Conservation (phyloP, 2,113 vertebrate genomes). For the Melospiza georgiana region DNA sequence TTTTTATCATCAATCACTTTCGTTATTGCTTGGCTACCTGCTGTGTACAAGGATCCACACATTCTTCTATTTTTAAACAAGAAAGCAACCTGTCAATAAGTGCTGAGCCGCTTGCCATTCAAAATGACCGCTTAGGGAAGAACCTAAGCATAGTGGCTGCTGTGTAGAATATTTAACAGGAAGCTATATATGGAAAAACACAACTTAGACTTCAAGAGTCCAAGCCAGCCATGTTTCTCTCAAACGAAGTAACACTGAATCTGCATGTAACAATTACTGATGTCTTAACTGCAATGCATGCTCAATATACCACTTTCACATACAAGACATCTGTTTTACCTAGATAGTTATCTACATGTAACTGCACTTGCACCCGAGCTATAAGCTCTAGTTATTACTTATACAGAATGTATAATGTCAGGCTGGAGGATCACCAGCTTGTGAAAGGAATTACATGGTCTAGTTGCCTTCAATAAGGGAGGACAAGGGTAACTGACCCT, state of each 20-base stretch:
- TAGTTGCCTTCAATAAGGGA: not conserved
- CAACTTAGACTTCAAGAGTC: not conserved
- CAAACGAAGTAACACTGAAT: not conserved
- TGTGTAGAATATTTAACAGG: constrained; percentile 4
- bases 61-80: constrained; percentile 13
- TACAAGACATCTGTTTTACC: not conserved
- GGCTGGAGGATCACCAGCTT: not conserved
- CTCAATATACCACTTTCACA: not conserved
- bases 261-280: not conserved
- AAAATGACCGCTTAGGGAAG: constrained; percentile 6
- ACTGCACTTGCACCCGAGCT: not conserved
- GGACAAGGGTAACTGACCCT: not conserved
- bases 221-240: not conserved
- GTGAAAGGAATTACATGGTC: not conserved
- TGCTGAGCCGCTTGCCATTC: not conserved
- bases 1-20: constrained; percentile 46
- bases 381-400: not conserved
- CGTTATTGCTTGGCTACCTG: not conserved
- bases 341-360: not conserved
- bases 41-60: not conserved
- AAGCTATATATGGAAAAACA: not conserved
- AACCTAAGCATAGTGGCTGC: not conserved
- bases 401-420: not conserved
- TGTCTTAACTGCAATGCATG: not conserved
- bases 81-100: constrained; percentile 21